phyloP scores from a whole-genome alignment of 1,140 invertebrate species.

The Temnothorax longispinosus region DNA sequence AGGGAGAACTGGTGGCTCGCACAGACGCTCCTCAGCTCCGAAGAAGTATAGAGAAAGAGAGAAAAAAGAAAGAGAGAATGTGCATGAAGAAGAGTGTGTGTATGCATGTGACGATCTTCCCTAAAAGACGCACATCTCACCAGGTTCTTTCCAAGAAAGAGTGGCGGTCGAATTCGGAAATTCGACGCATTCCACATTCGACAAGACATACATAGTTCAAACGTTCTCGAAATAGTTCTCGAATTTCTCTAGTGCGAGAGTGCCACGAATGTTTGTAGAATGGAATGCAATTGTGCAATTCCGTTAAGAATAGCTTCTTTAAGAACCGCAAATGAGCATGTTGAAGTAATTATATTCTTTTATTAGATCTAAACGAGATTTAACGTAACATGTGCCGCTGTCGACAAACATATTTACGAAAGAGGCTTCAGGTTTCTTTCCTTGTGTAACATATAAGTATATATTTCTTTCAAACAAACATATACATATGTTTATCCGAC shows the following conservation, averaged over 20 bases:
- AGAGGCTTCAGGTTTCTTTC: background rate
- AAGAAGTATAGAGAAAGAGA: background rate
- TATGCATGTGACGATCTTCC: slow-evolving; percentile 16
- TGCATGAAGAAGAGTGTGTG: background rate
- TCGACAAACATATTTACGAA: background rate
- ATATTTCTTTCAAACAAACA: background rate
- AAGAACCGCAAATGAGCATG: background rate
- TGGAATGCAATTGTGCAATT: background rate
- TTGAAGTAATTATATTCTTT: background rate
- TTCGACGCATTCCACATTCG: background rate
- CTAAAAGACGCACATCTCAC: slow-evolving; percentile 18
- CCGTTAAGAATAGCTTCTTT: background rate
- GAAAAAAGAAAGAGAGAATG: background rate
- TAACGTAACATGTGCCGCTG: background rate
- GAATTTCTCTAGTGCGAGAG: background rate
- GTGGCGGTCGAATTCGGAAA: slow-evolving; percentile 11
- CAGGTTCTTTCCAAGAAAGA: slow-evolving; percentile 17
- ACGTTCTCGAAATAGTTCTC: background rate
- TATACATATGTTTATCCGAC: background rate
- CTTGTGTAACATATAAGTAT: background rate
- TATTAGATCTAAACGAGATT: background rate
- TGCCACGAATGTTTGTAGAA: background rate
- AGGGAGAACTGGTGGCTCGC: slow-evolving; percentile 12
- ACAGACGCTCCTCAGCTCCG: slow-evolving; percentile 12
- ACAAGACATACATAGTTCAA: background rate